Evolutionary conservation across 2,888 invertebrate species (phyloP).

Genomic region (Calephelis perditalis): DNA sequence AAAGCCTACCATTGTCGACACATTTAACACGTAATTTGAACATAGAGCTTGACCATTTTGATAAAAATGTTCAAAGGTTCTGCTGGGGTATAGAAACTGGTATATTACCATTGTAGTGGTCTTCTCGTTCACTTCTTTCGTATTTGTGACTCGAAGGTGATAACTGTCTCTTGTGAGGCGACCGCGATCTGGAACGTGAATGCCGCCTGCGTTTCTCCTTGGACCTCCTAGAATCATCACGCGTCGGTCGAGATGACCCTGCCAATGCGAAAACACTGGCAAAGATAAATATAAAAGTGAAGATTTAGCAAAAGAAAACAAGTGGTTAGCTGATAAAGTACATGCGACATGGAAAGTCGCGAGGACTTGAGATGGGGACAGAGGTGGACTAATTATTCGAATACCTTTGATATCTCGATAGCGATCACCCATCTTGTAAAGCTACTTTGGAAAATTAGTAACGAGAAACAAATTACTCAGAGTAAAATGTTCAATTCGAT

Average conservation of each 20-base stretch:
- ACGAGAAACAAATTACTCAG: too few relatives aligned
- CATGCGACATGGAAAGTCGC: conserved; percentile 11
- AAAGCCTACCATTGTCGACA: too few relatives aligned
- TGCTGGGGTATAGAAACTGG: too few relatives aligned
- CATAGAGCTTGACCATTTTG: too few relatives aligned
- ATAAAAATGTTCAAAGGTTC: too few relatives aligned
- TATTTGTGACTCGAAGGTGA: conserved; percentile 34
- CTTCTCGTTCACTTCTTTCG: conserved; percentile 39
- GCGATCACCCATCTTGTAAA: conserved; percentile 47
- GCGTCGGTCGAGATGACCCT: conserved; percentile 80
- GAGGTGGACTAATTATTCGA: conserved; percentile 35
- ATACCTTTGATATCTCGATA: conserved; percentile 58
- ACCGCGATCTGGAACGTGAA: conserved; percentile 40
- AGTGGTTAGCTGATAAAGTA: conserved; percentile 24
- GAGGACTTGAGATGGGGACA: conserved; percentile 1
- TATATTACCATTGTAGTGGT: conserved; percentile 35
- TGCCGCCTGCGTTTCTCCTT: conserved; percentile 38
- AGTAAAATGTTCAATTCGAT: too few relatives aligned
- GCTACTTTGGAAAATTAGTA: neutral
- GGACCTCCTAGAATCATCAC: conserved; percentile 72
- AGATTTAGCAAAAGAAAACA: conserved; percentile 38
- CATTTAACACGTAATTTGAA: too few relatives aligned
- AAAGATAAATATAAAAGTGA: conserved; percentile 77
- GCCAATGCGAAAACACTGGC: conserved; percentile 88
- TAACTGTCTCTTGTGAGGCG: conserved; percentile 44